Percentiles rank a stretch among this genome's conserved stretches.
phyloP scores from a whole-genome alignment of 2,888 invertebrate genomes.

The Bugula neritina region DNA sequence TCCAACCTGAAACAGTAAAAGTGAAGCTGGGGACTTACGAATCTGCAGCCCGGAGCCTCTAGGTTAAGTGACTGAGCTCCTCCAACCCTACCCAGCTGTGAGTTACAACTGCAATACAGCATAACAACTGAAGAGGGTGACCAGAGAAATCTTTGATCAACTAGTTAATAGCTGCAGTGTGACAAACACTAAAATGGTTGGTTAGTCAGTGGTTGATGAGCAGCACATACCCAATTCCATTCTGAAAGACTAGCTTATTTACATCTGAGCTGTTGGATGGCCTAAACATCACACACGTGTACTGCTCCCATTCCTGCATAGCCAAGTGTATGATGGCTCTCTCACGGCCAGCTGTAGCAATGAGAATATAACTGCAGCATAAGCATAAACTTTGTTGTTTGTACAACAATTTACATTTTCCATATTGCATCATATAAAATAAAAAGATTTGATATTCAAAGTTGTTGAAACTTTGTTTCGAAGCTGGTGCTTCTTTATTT shows the following conservation, averaged over 20 bases:
- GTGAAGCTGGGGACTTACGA: slow-evolving; percentile 35
- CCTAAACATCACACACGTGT: slow-evolving; percentile 42
- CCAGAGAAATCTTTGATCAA: background rate
- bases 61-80: slow-evolving; percentile 43
- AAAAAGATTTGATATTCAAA: no score
- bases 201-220: no score
- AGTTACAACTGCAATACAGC: slow-evolving; percentile 39
- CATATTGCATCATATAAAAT: no score
- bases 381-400: no score
- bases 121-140: no score
- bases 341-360: slow-evolving; percentile 37
- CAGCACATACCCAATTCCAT: slow-evolving; percentile 42
- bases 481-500: no score
- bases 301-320: slow-evolving; percentile 47
- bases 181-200: no score
- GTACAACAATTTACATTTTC: no score
- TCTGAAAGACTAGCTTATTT: slow-evolving; percentile 39
- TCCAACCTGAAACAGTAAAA: background rate
- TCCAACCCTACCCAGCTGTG: slow-evolving; percentile 46
- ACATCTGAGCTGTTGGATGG: slow-evolving; percentile 33
- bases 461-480: no score
- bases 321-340: slow-evolving; percentile 39
- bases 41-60: slow-evolving; percentile 44
- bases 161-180: background rate
- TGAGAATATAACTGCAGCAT: background rate